Conservation (phyloP, 2,888 invertebrate species). For the Apamea anceps region DNA sequence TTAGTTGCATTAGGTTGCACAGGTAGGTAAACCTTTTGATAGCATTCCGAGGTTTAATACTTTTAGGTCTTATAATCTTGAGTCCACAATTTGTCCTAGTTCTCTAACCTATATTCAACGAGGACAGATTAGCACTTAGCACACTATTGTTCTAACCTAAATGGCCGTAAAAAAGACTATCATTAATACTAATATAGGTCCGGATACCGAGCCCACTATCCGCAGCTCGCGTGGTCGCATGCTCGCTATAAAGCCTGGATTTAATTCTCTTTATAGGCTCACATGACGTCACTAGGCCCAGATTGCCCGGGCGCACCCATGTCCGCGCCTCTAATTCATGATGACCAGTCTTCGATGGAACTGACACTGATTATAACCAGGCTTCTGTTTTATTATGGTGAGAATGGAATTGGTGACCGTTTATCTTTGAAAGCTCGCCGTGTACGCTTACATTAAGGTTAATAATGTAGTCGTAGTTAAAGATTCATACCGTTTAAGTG, state of each 20-base stretch:
- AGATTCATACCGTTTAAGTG: conserved; percentile 29
- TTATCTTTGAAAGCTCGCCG: conserved; percentile 32
- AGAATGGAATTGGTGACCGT: conserved; percentile 44
- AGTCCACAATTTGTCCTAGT: background rate
- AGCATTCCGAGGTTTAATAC: background rate
- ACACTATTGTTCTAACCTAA: conserved; percentile 25
- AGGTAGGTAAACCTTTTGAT: background rate
- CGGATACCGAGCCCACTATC: conserved; percentile 56
- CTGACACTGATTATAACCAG: conserved; percentile 40
- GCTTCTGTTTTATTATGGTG: conserved; percentile 50
- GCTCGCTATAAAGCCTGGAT: conserved; percentile 57
- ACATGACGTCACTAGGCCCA: conserved; percentile 68
- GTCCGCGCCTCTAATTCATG: conserved; percentile 54
- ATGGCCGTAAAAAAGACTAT: conserved; percentile 21
- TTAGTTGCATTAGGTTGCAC: background rate
- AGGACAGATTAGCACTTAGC: background rate
- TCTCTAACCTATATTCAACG: background rate
- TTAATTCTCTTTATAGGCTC: conserved; percentile 65
- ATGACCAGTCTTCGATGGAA: conserved; percentile 43
- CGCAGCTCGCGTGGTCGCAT: conserved; percentile 56
- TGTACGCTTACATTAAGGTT: conserved; percentile 1
- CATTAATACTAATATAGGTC: conserved; percentile 58
- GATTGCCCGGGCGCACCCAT: conserved; percentile 62
- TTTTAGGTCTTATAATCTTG: background rate
- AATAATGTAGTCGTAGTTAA: conserved; percentile 34